These are phyloP conservation scores for Eupeodes luniger DNA, from an alignment of 2,888 invertebrate species.

Conservation along the genomic window DNA sequence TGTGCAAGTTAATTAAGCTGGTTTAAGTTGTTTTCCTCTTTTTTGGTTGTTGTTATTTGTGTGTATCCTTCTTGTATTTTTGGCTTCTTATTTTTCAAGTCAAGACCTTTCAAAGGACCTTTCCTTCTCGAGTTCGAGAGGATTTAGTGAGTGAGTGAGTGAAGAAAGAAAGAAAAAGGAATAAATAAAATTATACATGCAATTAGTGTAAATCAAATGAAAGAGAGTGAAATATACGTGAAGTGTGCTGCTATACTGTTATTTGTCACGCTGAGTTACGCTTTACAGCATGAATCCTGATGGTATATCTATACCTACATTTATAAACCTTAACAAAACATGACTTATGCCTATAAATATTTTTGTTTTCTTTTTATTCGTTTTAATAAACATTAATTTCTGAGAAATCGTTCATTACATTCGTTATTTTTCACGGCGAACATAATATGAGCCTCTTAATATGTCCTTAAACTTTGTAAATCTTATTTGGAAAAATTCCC, in stretches of 20 bases:
- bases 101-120: not conserved
- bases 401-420: slow-evolving; percentile 61
- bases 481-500: slow-evolving; percentile 29
- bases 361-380: not conserved
- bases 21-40: not conserved
- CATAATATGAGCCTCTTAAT: not conserved
- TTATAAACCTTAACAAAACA: not conserved
- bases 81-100: not conserved
- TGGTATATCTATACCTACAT: not conserved
- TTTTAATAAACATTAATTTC: slow-evolving; percentile 31
- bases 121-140: not conserved
- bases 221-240: slow-evolving; percentile 33
- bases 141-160: slow-evolving; percentile 4
- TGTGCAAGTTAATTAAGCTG: slow-evolving; percentile 54
- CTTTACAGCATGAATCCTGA: slow-evolving; percentile 40
- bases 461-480: not conserved
- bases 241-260: slow-evolving; percentile 28
- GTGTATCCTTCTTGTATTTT: not conserved
- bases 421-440: not conserved
- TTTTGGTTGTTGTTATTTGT: not conserved
- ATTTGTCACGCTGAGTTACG: slow-evolving; percentile 5
- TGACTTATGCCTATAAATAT: not conserved
- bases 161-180: slow-evolving; percentile 9
- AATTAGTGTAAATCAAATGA: slow-evolving; percentile 46
- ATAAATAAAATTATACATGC: slow-evolving; percentile 43